phyloP scores from a whole-genome alignment of 2,888 invertebrate species.

The Melangyna quadrimaculata region DNA sequence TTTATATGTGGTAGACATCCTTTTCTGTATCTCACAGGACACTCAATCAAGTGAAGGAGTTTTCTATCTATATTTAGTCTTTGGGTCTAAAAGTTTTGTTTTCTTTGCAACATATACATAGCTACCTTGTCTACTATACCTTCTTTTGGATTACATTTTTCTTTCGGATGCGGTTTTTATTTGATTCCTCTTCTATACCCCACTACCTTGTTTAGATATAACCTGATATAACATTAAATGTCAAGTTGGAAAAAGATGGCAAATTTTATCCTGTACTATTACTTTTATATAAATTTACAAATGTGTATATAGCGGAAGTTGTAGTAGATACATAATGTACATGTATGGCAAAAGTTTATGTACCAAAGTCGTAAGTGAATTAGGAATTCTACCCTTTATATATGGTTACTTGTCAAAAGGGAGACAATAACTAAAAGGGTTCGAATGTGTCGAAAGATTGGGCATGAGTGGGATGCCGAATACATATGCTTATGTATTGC shows the following conservation, averaged over 20 bases:
- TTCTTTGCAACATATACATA: not conserved
- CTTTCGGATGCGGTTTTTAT: constrained; percentile 27
- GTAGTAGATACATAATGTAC: constrained; percentile 28
- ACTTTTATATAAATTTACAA: constrained; percentile 68
- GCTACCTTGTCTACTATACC: not conserved
- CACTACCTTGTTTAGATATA: constrained; percentile 31
- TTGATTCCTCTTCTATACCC: not conserved
- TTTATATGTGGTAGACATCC: constrained; percentile 59
- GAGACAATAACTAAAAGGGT: constrained; percentile 58
- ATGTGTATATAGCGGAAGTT: not conserved
- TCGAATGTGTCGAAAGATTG: constrained; percentile 29
- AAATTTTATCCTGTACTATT: constrained; percentile 68
- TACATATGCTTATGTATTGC: constrained; percentile 10
- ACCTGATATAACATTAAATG: constrained; percentile 21
- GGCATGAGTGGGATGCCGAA: constrained; percentile 45
- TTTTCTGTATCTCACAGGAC: constrained; percentile 67
- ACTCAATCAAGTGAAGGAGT: constrained; percentile 72
- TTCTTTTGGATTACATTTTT: constrained; percentile 38
- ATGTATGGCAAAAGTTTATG: not conserved
- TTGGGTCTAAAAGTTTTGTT: constrained; percentile 50
- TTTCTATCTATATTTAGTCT: constrained; percentile 59
- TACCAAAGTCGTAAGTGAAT: not conserved
- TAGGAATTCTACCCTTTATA: constrained; percentile 59
- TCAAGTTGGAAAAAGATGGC: constrained; percentile 51
- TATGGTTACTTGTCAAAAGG: constrained; percentile 35